Conservation (phyloP, 2,888 invertebrate genomes). For the Thumatha senex region DNA sequence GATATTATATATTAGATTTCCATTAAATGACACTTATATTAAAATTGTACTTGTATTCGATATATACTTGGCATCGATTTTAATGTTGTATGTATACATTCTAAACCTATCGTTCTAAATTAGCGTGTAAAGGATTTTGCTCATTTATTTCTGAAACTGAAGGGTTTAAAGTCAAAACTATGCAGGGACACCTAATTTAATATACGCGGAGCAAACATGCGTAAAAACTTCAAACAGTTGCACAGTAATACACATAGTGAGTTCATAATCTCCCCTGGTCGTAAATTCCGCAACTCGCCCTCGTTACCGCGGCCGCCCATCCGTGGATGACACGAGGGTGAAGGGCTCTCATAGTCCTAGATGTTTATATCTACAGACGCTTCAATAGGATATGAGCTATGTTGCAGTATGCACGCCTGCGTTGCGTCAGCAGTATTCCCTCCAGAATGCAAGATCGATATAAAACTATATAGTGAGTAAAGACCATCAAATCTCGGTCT, state of each 20-base stretch:
- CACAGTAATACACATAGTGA: constrained; percentile 38
- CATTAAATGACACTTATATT: too few relatives aligned
- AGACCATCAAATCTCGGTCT: neutral
- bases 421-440: constrained; percentile 28
- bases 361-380: constrained; percentile 43
- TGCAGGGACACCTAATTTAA: constrained; percentile 10
- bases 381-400: constrained; percentile 43
- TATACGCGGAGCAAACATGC: constrained; percentile 60
- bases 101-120: neutral
- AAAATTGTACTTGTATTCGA: too few relatives aligned
- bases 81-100: too few relatives aligned
- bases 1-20: too few relatives aligned
- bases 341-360: constrained; percentile 45
- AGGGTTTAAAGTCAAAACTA: constrained; percentile 1
- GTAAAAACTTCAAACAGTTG: constrained; percentile 79
- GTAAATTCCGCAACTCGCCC: constrained; percentile 76
- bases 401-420: constrained; percentile 44
- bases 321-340: constrained; percentile 69
- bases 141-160: neutral
- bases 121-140: neutral
- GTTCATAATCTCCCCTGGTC: constrained; percentile 59
- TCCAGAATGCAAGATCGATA: constrained; percentile 26
- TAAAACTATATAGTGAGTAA: neutral
- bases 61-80: too few relatives aligned
- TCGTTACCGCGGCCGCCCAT: constrained; percentile 73